Percentiles rank a stretch among this genome's conserved stretches.
phyloP scores from a whole-genome alignment of 2,888 invertebrate species.

The Drosophila testacea region DNA sequence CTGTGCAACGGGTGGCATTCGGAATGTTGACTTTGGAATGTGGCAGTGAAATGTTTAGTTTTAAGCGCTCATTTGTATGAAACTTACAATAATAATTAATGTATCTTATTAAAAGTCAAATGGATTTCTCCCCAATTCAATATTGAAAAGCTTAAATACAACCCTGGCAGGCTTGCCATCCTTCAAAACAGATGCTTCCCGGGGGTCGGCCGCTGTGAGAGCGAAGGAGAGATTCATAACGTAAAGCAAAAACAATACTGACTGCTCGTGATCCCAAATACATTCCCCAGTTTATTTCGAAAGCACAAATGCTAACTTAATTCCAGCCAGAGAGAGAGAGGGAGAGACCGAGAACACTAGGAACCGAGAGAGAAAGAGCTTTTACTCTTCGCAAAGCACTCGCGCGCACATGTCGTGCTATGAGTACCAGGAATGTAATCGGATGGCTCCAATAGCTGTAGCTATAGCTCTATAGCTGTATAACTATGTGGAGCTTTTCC shows the following conservation, averaged over 20 bases:
- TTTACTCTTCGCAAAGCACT: constrained; percentile 42
- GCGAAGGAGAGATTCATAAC: constrained; percentile 7
- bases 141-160: constrained; percentile 36
- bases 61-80: constrained; percentile 35
- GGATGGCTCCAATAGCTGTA: constrained; percentile 18
- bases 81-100: constrained; percentile 43
- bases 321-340: constrained; percentile 35
- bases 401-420: constrained; percentile 54
- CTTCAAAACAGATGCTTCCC: constrained; percentile 16
- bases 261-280: constrained; percentile 10
- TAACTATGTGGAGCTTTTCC: constrained; percentile 66
- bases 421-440: constrained; percentile 72
- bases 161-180: constrained; percentile 26
- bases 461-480: constrained; percentile 43
- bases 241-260: constrained; percentile 16
- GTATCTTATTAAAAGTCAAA: constrained; percentile 34
- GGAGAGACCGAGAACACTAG: constrained; percentile 1
- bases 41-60: constrained; percentile 23
- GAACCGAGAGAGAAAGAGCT: constrained; percentile 32
- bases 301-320: constrained; percentile 36
- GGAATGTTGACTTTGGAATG: neutral
- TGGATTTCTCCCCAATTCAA: neutral
- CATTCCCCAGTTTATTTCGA: constrained; percentile 18
- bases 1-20: constrained; percentile 3
- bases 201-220: constrained; percentile 7